A percentile compares a stretch with the other conserved stretches of the same genome.
Conservation (phyloP, 2,797 vertebrate genomes). For the Craterocephalus amniculus region DNA sequence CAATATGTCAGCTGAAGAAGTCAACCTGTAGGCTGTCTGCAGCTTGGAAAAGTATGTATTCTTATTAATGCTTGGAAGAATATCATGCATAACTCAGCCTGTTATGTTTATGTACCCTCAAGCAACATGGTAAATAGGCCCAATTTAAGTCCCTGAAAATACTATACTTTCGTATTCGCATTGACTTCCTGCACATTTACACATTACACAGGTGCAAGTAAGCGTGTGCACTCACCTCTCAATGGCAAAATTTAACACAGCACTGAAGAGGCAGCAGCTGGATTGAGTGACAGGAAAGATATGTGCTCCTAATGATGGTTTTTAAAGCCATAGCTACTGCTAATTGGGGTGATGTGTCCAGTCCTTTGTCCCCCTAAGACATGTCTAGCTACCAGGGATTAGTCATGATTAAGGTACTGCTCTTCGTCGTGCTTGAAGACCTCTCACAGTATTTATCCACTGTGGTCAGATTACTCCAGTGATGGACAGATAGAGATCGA, state of each 20-base stretch:
- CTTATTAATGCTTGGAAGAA: conserved; percentile 46
- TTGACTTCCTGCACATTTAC: conserved; percentile 21
- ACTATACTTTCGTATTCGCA: conserved; percentile 32
- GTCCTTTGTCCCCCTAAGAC: conserved; percentile 72
- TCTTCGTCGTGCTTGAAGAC: conserved; percentile 62
- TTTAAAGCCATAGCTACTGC: conserved; percentile 72
- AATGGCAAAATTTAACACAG: conserved; percentile 39
- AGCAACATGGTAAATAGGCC: conserved; percentile 28
- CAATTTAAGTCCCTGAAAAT: conserved; percentile 46
- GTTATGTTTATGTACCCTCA: conserved; percentile 44
- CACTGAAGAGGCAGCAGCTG: conserved; percentile 42
- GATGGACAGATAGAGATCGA: conserved; percentile 72
- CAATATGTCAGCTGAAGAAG: conserved; percentile 13
- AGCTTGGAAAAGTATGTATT: conserved; percentile 34
- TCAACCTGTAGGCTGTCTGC: conserved; percentile 20
- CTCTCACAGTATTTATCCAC: conserved; percentile 66
- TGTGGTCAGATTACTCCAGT: conserved; percentile 66
- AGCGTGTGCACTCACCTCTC: conserved; percentile 3
- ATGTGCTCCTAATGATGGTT: conserved; percentile 73
- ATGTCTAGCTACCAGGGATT: conserved; percentile 73
- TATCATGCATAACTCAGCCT: conserved; percentile 61
- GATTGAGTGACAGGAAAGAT: conserved; percentile 75
- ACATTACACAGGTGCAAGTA: not conserved
- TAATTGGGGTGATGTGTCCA: conserved; percentile 81
- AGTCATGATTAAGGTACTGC: conserved; percentile 74